Base-by-base conservation (phyloP, 2,797 vertebrate species). In the Eospalax fontanierii region DNA sequence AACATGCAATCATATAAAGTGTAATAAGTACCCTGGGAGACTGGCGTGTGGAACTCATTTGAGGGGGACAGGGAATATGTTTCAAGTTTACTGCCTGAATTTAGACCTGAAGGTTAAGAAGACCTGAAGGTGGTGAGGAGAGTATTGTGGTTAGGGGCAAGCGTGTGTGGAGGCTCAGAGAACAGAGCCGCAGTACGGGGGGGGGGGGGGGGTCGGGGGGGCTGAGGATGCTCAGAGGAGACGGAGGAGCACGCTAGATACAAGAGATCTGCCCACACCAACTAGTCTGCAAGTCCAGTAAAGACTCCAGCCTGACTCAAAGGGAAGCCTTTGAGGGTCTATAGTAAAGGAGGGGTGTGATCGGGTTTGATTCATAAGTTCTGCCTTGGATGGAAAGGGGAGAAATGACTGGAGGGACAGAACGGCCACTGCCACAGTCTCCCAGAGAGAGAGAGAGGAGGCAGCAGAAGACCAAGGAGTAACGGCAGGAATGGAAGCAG, bases 101-200 rank as follows among this genome's bases (percentile, higher is more conserved):
- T 82, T 57, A 89, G 63, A 80, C 57, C 38, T 57, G 11, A 96
- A 84, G 21, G 70, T 81, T 68, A 75, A 43, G 38, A 59, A n/a
- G n/a, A n/a, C n/a, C n/a, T n/a, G n/a, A n/a, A n/a, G 35, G 35
- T 59, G 26, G 28, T 40, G 18, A n/a, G 26, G 35, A 66, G 22
- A 38, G 24, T 78, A 78, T 8, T 66, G 6, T 24, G 85, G 57
- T 33, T n/a, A 65, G 40, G 76, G 30, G 38, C 35, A 87, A 35
- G 73, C 12, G 2, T 0, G 1, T 18, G 46, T 38, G 40, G 66
- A 83, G 43, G 38, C 43, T 65, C 59, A 66, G 46, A 85, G 16
- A 54, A 5, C 61, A 30, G 68, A 79, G 33, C 68, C 1, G 35
- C 26, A 8, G 33, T 14, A 38, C 61, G 21, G 19, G 19, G 66